Percentiles rank a stretch among this genome's conserved stretches.
phyloP scores from a whole-genome alignment of 1,140 invertebrate species.

The Caerostris extrusa region DNA sequence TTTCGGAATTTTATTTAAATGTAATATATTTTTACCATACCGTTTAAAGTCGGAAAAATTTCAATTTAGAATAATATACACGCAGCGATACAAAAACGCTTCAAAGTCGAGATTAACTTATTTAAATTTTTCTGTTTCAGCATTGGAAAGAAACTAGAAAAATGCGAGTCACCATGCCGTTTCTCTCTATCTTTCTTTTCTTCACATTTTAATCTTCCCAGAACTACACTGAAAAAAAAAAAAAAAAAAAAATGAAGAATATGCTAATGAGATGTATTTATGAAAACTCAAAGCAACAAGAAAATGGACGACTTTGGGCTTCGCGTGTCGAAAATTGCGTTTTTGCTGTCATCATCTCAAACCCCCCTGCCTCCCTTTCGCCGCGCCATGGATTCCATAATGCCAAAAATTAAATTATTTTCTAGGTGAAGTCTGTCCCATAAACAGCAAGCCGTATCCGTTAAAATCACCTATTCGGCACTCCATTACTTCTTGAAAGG shows the following conservation, averaged over 20 bases:
- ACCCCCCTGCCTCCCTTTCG: constrained; percentile 7
- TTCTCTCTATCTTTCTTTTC: neutral
- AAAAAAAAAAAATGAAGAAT: neutral
- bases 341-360: constrained; percentile 14
- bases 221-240: neutral
- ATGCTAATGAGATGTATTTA: constrained; percentile 32
- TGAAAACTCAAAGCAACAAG: neutral
- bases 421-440: constrained; percentile 17
- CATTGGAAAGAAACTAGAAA: neutral
- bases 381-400: neutral
- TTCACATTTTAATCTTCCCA: neutral
- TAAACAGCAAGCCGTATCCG: constrained; percentile 31
- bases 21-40: too few relatives aligned
- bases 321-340: constrained; percentile 25
- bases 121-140: neutral
- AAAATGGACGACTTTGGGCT: neutral
- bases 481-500: neutral
- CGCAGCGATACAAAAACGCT: neutral
- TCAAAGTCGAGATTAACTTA: neutral
- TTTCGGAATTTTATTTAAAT: too few relatives aligned
- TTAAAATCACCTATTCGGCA: constrained; percentile 14
- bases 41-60: neutral
- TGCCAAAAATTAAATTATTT: constrained; percentile 31
- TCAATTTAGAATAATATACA: neutral
- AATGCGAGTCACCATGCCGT: neutral